phyloP scores from a whole-genome alignment of 1,140 invertebrate genomes.

The Manduca sexta region DNA sequence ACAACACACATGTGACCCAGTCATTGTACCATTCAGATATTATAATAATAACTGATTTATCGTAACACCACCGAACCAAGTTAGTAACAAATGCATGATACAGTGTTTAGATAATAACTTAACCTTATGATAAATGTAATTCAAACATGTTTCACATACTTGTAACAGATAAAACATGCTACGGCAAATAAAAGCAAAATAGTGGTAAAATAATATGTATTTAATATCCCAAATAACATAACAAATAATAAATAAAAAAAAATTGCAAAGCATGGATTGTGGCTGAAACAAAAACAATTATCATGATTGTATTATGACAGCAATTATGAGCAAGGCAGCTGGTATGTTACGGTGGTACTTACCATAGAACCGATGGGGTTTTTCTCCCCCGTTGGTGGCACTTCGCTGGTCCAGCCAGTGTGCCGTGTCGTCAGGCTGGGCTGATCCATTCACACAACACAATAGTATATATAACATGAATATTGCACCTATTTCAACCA shows the following conservation, averaged over 20 bases:
- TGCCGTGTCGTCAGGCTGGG: conserved; percentile 68
- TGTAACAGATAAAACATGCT: conserved; percentile 7
- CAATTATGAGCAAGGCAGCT: background rate
- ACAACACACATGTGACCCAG: conserved; percentile 12
- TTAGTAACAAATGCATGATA: conserved; percentile 12
- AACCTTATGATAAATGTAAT: conserved; percentile 4
- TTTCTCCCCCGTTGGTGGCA: conserved; percentile 48
- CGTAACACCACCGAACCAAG: conserved; percentile 17
- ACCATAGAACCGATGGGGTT: conserved; percentile 71
- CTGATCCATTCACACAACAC: conserved; percentile 70
- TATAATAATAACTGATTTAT: conserved; percentile 6
- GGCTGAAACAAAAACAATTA: conserved; percentile 56
- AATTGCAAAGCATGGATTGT: conserved; percentile 39
- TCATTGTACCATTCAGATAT: conserved; percentile 4
- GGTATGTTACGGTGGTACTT: conserved; percentile 32
- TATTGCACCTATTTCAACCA: conserved; percentile 68
- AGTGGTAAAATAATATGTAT: conserved; percentile 17
- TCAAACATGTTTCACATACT: background rate
- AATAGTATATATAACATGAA: conserved; percentile 73
- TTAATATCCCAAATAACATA: conserved; percentile 17
- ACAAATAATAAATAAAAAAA: conserved; percentile 15
- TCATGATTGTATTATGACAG: conserved; percentile 19
- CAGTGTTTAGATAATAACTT: background rate
- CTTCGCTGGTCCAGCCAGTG: conserved; percentile 66
- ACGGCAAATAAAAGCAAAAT: conserved; percentile 14